Evolutionary conservation across 1,140 invertebrate genomes (phyloP), one percentile per base, ranked within the genome.

Genomic region (Lordiphosa collinella): DNA sequence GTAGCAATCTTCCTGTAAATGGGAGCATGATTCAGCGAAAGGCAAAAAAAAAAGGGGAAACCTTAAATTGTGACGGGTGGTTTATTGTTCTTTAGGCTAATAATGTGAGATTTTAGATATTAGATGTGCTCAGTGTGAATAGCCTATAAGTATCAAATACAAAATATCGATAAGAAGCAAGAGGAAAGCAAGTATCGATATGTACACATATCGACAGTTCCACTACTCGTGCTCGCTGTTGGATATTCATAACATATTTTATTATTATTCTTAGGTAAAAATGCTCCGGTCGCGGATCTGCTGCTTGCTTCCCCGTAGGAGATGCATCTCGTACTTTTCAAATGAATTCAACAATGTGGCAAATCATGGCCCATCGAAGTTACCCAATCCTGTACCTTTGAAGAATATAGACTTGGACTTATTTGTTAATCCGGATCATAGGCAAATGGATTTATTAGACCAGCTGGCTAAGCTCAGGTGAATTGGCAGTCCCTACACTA

Each of bases 291-390:
- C 61, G 5, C 59, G 61, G 36, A 16, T 63, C 40, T 43, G 53
- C 12, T 56, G 46, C 36, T 9, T 50, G 11, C 8, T 56, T 5
- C 34, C 51, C 9, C 32, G 43, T 2, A 55, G 62, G 41, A 59
- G 76, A 63, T 72, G 53, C 34, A 38, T 68, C 12, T 84, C 76
- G 1, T 84, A 84, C 37, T 71, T 82, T 11, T 82, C 76, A 10
- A 62, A 16, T 10, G 55, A 70, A 31, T 82, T 82, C 16, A 82
- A 72, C 32, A 71, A 55, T 55, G 12, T 84, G 40, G 72, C 62
- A 0, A 76, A 34, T 13, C 62, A 79, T 29, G 44, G 44, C 2
- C 41, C 61, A 8, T 36, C 58, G 9, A 69, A 38, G 38, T 36
- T 35, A 3, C 12, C 5, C 10, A 10, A 62, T 25, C 18, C 31